A percentile compares a stretch with the other conserved stretches of the same genome.
These are phyloP conservation scores for Neosilurus hyrtlii DNA, from an alignment of 2,797 vertebrate genomes.

Conservation along the genomic window DNA sequence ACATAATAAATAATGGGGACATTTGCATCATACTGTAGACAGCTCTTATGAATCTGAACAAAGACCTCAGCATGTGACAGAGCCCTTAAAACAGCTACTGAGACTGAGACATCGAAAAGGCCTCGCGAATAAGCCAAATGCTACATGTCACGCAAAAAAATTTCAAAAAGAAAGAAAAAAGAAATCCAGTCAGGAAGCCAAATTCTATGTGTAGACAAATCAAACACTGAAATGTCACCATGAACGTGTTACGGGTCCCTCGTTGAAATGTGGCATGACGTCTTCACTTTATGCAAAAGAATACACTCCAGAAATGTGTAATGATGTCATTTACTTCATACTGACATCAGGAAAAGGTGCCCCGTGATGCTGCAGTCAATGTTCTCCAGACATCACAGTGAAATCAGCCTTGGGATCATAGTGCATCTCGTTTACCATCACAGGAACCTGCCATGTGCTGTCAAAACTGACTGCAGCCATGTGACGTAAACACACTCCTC, in stretches of 20 bases:
- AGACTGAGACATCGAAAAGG: constrained; percentile 48
- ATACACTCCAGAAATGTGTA: constrained; percentile 14
- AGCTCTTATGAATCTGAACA: constrained; percentile 47
- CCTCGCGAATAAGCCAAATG: constrained; percentile 50
- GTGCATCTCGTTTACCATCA: constrained; percentile 38
- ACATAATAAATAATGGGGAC: constrained; percentile 53
- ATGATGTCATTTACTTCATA: constrained; percentile 20
- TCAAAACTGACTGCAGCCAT: constrained; percentile 24
- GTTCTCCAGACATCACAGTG: constrained; percentile 45
- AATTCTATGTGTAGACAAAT: constrained; percentile 7
- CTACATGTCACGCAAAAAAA: constrained; percentile 48
- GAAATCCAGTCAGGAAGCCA: constrained; percentile 29
- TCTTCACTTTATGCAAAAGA: constrained; percentile 23
- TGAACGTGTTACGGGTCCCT: constrained; percentile 14
- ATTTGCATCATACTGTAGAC: constrained; percentile 48
- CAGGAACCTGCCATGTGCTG: constrained; percentile 18
- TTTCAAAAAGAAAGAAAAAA: neutral
- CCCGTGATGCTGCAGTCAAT: constrained; percentile 42
- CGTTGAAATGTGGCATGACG: constrained; percentile 6
- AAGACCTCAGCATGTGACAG: constrained; percentile 37
- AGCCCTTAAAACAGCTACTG: constrained; percentile 52
- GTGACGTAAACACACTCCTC: constrained; percentile 13
- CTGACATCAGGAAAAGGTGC: constrained; percentile 46
- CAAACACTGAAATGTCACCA: constrained; percentile 39
- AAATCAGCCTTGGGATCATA: constrained; percentile 34